These are phyloP conservation scores for Varanus komodoensis DNA, from an alignment of 2,113 vertebrate genomes.

Conservation along the genomic window DNA sequence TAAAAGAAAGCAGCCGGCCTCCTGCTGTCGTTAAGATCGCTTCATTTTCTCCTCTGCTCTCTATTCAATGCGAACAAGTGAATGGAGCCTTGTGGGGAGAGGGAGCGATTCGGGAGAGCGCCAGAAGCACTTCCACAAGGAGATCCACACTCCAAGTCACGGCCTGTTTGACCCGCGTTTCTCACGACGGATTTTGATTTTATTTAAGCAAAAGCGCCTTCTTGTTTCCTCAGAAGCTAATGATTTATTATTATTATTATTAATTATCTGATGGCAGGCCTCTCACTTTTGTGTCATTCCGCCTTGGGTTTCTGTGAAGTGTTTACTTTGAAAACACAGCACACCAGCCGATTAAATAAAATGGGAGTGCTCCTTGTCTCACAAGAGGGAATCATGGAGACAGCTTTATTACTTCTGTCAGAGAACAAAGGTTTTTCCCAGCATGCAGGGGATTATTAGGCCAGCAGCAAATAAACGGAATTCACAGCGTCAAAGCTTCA, in stretches of 20 bases:
- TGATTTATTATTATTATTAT: not conserved
- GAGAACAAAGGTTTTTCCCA: conserved; percentile 83
- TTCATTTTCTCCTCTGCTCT: conserved; percentile 89
- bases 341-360: conserved; percentile 81
- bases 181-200: conserved; percentile 44
- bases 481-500: conserved; percentile 71
- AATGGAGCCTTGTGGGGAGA: conserved; percentile 53
- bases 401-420: conserved; percentile 86
- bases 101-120: conserved; percentile 36
- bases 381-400: conserved; percentile 80
- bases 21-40: conserved; percentile 96
- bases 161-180: conserved; percentile 72
- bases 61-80: conserved; percentile 83
- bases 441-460: conserved; percentile 80
- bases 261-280: conserved; percentile 54
- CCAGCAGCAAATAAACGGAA: conserved; percentile 79
- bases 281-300: conserved; percentile 72
- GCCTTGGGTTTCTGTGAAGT: conserved; percentile 74
- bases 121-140: conserved; percentile 68
- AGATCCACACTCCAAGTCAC: conserved; percentile 68
- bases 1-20: conserved; percentile 88
- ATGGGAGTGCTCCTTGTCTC: conserved; percentile 75
- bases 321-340: conserved; percentile 82
- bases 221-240: conserved; percentile 62
- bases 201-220: conserved; percentile 59